Evolutionary conservation across 2,113 vertebrate species (phyloP).

Genomic region (Psammodynastes pulverulentus): DNA sequence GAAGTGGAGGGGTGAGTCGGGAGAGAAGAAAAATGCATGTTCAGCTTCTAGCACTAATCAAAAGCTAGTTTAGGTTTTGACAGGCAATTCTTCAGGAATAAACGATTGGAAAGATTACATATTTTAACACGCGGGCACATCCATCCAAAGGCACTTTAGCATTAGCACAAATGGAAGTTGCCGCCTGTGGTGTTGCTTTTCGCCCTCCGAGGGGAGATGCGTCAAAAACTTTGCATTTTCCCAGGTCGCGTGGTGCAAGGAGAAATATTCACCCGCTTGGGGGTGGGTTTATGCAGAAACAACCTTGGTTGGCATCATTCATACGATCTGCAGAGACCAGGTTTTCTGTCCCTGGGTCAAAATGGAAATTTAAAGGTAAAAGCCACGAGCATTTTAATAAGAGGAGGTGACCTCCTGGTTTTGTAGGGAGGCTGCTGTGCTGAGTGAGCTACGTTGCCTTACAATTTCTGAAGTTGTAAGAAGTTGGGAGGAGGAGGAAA

Average conservation of each 20-base stretch:
- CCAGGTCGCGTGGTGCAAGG: constrained; percentile 23
- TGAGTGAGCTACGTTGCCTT: neutral
- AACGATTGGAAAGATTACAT: constrained; percentile 62
- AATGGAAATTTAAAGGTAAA: neutral
- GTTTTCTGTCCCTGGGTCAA: fast-evolving
- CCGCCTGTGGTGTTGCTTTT: constrained; percentile 48
- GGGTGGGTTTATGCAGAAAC: fast-evolving
- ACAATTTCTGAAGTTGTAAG: too few relatives aligned
- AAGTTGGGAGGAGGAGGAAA: too few relatives aligned
- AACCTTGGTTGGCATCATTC: neutral
- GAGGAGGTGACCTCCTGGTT: fast-evolving
- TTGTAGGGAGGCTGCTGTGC: neutral
- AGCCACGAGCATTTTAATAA: neutral
- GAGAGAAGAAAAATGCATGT: constrained; percentile 30
- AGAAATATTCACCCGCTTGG: constrained; percentile 43
- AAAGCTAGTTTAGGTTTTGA: constrained; percentile 52
- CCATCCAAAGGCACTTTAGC: constrained; percentile 46
- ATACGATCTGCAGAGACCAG: fast-evolving
- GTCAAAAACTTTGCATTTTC: constrained; percentile 49
- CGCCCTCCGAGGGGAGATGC: constrained; percentile 43
- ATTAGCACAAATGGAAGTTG: constrained; percentile 38
- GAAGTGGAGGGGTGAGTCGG: constrained; percentile 12
- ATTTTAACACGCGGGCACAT: constrained; percentile 27
- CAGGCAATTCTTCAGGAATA: constrained; percentile 57
- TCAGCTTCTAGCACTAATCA: constrained; percentile 44